phyloP scores from a whole-genome alignment of 2,797 vertebrate genomes.

The Erpetoichthys calabaricus region DNA sequence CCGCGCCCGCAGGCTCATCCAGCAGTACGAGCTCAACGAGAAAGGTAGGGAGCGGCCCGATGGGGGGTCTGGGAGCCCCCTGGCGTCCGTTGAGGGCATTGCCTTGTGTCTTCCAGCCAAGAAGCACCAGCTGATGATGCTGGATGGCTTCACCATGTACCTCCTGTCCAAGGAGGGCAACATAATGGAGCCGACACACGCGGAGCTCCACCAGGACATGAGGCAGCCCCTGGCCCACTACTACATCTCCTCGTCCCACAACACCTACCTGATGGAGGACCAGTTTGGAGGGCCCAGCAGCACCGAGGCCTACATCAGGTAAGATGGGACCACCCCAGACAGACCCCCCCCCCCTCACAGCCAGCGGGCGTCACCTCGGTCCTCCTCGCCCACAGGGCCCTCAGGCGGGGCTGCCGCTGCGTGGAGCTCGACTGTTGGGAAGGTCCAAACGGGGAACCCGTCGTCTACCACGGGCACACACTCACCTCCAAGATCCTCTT shows the following conservation, averaged over 20 bases:
- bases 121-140: constrained; percentile 64
- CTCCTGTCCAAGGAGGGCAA: constrained; percentile 75
- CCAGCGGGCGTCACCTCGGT: too few species aligned
- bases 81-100: too few species aligned
- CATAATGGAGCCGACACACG: constrained; percentile 63
- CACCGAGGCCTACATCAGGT: constrained; percentile 89
- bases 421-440: constrained; percentile 98
- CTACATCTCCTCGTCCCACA: constrained; percentile 71
- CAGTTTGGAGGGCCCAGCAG: constrained; percentile 84
- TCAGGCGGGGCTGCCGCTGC: constrained; percentile 83
- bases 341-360: too few species aligned
- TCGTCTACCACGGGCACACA: constrained; percentile 84
- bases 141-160: constrained; percentile 91
- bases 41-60: constrained; percentile 47
- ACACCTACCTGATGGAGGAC: constrained; percentile 84
- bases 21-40: constrained; percentile 69
- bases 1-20: constrained; percentile 56
- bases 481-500: constrained; percentile 91
- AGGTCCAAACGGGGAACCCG: constrained; percentile 73
- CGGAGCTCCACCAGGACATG: constrained; percentile 76
- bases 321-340: neutral
- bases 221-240: constrained; percentile 72
- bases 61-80: neutral
- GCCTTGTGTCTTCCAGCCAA: constrained; percentile 28
- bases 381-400: constrained; percentile 47